Base-by-base conservation (phyloP, 2,113 vertebrate species). In the Mormyrus lacerda region DNA sequence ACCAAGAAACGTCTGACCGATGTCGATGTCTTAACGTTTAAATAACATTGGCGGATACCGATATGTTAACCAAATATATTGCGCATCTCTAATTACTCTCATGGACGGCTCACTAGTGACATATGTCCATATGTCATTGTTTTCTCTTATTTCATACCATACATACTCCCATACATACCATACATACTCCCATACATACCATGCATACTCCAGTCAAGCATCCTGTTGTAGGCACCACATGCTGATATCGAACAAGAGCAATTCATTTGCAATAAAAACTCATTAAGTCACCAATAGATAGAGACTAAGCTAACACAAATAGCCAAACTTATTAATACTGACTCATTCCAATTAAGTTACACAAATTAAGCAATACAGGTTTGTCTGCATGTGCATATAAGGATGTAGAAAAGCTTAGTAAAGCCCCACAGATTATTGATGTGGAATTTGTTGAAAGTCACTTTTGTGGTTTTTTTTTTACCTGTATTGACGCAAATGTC, bases 401-500 rank as follows among this genome's bases (percentile, higher is more conserved):
- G 21, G n/a, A n/a, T n/a, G n/a, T n/a, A n/a, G 13, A 35, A 15
- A 31, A 15, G 11, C 2, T 13, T 35, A 35, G 65, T 31, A 15
- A 24, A 61, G 13, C 69, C 69, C 69, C 35, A 39, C 35, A 76
- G 4, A 13, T 39, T 39, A 76, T 5, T 39, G 69, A 39, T 83
- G 13, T 44, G 11, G 8, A 44, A 83, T 24, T 45, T 45, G 42
- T 83, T 47, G 19, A 84, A 84, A 11, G 27, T n/a, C 3, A 11
- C 9, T 83, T 45, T 44, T 83, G 7, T 9, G n/a, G n/a, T n/a
- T n/a, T n/a, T n/a, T 19, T 45, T 88, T 92, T 95, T 93, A 99
- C 98, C 97, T 99, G 98, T 95, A 99, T 98, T 45, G 97, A 96
- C 90, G 98, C 97, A 93, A 99, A 99, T 0, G 97, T 98, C 92